These are phyloP conservation scores for Epinephelus malabaricus DNA, from an alignment of 2,797 vertebrate species.

Conservation along the genomic window DNA sequence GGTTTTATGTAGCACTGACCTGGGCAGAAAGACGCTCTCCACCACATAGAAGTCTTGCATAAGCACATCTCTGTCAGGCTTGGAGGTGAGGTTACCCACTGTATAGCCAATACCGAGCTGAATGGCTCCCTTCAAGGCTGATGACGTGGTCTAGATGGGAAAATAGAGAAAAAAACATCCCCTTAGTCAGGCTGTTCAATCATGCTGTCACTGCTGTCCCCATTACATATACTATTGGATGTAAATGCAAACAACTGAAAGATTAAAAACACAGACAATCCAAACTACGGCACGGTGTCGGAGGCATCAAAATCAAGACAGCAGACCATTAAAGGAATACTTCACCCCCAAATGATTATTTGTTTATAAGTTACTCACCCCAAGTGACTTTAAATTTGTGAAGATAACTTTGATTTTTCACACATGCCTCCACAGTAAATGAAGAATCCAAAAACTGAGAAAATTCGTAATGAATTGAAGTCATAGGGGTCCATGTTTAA, in stretches of 20 bases:
- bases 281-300: too few species aligned
- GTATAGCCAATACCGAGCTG: conserved; percentile 98
- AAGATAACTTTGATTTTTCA: too few species aligned
- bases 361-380: too few species aligned
- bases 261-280: not conserved
- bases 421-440: too few species aligned
- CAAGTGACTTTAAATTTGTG: too few species aligned
- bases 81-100: conserved; percentile 97
- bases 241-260: not conserved
- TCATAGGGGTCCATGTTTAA: too few species aligned
- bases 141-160: conserved; percentile 92
- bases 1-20: conserved; percentile 83
- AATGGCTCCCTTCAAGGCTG: conserved; percentile 97
- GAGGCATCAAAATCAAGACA: not conserved
- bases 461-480: too few species aligned
- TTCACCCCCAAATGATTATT: too few species aligned
- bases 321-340: not conserved
- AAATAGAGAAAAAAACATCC: conserved; percentile 49
- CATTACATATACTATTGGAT: not conserved
- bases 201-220: conserved; percentile 7
- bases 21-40: conserved; percentile 97
- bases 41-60: conserved; percentile 99
- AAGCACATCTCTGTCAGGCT: conserved; percentile 97
- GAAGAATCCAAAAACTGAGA: too few species aligned
- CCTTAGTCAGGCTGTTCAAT: conserved; percentile 36